Conservation (phyloP, 2,888 invertebrate genomes). For the Buathra laborator region DNA sequence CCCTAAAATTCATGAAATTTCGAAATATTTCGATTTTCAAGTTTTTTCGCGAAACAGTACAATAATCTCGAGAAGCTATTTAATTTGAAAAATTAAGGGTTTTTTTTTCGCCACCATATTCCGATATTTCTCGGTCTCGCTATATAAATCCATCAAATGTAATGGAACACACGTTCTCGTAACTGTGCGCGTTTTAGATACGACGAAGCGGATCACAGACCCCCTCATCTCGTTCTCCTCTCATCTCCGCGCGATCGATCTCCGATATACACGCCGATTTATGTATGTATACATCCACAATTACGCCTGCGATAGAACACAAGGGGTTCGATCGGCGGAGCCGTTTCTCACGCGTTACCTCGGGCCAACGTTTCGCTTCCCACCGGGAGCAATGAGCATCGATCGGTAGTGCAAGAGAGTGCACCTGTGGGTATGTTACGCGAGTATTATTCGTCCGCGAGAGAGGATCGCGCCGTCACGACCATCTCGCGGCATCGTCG, state of each 20-base stretch:
- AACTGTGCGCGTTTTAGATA: slow-evolving; percentile 33
- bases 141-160: neutral
- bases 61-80: too few species aligned
- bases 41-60: too few species aligned
- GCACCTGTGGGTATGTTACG: slow-evolving; percentile 33
- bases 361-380: slow-evolving; percentile 60
- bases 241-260: slow-evolving; percentile 39
- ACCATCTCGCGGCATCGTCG: slow-evolving; percentile 37
- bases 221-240: neutral
- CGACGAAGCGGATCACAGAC: slow-evolving; percentile 61
- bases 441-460: slow-evolving; percentile 23
- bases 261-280: slow-evolving; percentile 38
- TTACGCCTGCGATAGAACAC: neutral
- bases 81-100: too few species aligned
- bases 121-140: slow-evolving; percentile 10
- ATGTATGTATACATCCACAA: slow-evolving; percentile 28
- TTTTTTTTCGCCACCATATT: slow-evolving; percentile 7
- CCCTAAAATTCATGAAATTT: too few species aligned
- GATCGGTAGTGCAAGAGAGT: slow-evolving; percentile 27
- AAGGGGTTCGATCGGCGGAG: slow-evolving; percentile 41
- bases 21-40: too few species aligned
- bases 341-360: slow-evolving; percentile 64
- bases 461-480: slow-evolving; percentile 55
- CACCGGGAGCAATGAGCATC: slow-evolving; percentile 30
- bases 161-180: slow-evolving; percentile 48